Evolutionary conservation across 1,140 invertebrate genomes (phyloP), one percentile per base, ranked within the genome.

Genomic region (Plodia interpunctella): DNA sequence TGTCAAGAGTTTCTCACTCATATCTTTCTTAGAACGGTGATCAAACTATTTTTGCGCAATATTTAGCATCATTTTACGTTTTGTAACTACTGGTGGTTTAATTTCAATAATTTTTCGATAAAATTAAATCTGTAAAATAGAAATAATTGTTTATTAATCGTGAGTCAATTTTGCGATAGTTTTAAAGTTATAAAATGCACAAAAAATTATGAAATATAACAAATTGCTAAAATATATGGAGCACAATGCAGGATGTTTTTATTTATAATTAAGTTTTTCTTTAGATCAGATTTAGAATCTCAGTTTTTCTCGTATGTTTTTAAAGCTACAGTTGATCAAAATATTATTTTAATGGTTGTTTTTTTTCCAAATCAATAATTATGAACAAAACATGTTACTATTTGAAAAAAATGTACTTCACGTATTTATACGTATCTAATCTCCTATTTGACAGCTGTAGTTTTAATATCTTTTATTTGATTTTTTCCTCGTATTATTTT

Each of bases 251-350:
- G 66, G 58, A 63, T 68, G 58, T 58, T 61, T 60, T 58, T 57
- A 49, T 59, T 13, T 15, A 65, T 85, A 80, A 44, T 75, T 78
- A 74, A 74, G 57, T 73, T 72, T 74, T 65, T 62, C 63, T 72
- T 68, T 87, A 81, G 72, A 71, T 72, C 60, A 60, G 60, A 52
- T 71, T 63, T 83, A 79, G 81, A 84, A 84, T 87, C 81, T 87
- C 81, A 83, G 66, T 76, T 56, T 56, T 66, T 64, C 59, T 59
- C 65, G 49, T 63, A 57, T 55, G 52, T 30, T 18, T 62, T 66
- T 62, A 62, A 65, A 57, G 61, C 65, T 60, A 50, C 51, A 35
- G 59, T 50, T 38, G 15, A 10, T 10, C 5, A 44, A 44, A 15
- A 44, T 15, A 3, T 44, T 44, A 44, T 9, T 9, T 35, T 25